Conservation (phyloP, 1,140 invertebrate genomes). For the Diorhabda elongata region DNA sequence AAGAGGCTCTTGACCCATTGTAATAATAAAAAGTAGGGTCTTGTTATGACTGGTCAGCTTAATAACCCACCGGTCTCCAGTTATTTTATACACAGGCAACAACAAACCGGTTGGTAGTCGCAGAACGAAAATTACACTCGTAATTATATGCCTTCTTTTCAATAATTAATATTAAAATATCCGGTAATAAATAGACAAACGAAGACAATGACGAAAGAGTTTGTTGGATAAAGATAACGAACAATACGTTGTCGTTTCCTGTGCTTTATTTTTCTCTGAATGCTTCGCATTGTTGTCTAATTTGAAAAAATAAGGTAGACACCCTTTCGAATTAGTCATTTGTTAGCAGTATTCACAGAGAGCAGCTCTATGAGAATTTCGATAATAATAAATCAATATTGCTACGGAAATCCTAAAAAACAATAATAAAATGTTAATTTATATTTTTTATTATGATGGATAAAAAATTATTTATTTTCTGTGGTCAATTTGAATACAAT, state of each 20-base stretch:
- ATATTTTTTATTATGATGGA: too few relatives aligned
- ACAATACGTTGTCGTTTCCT: neutral
- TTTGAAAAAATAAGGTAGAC: neutral
- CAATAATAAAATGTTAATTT: too few relatives aligned
- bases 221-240: neutral
- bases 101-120: neutral
- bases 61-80: neutral
- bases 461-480: too few relatives aligned
- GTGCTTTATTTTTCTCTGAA: neutral
- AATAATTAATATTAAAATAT: constrained; percentile 3
- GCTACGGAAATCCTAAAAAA: too few relatives aligned
- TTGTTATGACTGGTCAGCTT: neutral
- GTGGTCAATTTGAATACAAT: too few relatives aligned
- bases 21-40: too few relatives aligned
- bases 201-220: neutral
- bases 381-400: too few relatives aligned
- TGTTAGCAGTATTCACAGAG: too few relatives aligned
- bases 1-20: too few relatives aligned
- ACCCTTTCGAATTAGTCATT: too few relatives aligned
- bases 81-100: neutral
- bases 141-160: constrained; percentile 1
- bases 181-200: neutral
- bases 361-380: too few relatives aligned
- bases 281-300: neutral
- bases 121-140: neutral